Evolutionary conservation across 2,888 invertebrate species (phyloP).

Genomic region (Brachycybe producta): DNA sequence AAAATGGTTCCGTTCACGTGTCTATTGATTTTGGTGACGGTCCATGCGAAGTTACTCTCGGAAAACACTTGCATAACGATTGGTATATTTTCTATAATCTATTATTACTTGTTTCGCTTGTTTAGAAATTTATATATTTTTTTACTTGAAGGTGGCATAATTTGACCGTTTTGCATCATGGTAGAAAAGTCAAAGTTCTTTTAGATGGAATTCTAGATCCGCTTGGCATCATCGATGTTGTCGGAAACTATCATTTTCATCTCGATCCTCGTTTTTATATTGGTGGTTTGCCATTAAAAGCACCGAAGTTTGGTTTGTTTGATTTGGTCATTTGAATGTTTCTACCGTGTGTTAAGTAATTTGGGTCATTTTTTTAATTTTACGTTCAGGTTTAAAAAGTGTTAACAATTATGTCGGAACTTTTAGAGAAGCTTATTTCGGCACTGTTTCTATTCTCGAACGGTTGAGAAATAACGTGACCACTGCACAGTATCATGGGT

Average conservation of each 20-base stretch:
- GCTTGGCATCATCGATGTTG: conserved; percentile 45
- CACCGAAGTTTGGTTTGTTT: conserved; percentile 14
- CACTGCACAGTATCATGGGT: conserved; percentile 46
- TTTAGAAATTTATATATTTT: conserved; percentile 1
- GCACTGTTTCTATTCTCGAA: conserved; percentile 80
- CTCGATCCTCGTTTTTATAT: conserved; percentile 89
- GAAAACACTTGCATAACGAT: conserved; percentile 31
- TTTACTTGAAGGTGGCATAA: conserved; percentile 57
- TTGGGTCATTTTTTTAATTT: too few species aligned
- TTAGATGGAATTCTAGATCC: conserved; percentile 53
- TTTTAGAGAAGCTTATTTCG: conserved; percentile 81
- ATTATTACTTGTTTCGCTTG: too few species aligned
- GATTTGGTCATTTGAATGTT: too few species aligned
- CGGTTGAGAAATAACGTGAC: conserved; percentile 72
- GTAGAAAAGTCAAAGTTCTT: conserved; percentile 55
- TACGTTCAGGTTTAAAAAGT: conserved; percentile 57
- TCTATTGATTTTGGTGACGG: conserved; percentile 79
- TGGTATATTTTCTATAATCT: conserved; percentile 25
- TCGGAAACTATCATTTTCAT: conserved; percentile 49
- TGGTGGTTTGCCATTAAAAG: conserved; percentile 50
- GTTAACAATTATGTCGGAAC: conserved; percentile 79
- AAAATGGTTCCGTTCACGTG: conserved; percentile 66
- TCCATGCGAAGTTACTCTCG: conserved; percentile 35
- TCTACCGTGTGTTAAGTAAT: too few species aligned
- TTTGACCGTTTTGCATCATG: conserved; percentile 68